Evolutionary conservation across 2,888 invertebrate species (phyloP).

Genomic region (Mimumesa dahlbomi): DNA sequence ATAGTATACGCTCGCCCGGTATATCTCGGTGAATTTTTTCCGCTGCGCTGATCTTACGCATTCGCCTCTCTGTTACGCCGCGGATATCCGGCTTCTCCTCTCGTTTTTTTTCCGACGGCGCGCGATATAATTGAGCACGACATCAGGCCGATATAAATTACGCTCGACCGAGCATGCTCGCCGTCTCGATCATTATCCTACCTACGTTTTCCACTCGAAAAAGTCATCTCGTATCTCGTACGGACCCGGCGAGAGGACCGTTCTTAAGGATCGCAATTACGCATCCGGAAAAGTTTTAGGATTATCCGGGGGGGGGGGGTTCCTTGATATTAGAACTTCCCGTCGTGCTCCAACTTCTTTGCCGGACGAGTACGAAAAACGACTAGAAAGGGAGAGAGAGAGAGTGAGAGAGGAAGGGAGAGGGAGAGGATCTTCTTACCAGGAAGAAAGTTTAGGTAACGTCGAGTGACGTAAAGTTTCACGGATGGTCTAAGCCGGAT

Average conservation of each 20-base stretch:
- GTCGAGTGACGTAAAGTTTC: slow-evolving; percentile 23
- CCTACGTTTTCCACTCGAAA: slow-evolving; percentile 12
- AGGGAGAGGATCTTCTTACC: background rate
- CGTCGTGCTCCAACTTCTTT: slow-evolving; percentile 26
- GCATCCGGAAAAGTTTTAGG: slow-evolving; percentile 37
- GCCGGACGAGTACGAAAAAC: slow-evolving; percentile 15
- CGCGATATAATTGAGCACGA: slow-evolving; percentile 9
- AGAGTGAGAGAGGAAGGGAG: background rate
- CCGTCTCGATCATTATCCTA: slow-evolving; percentile 25
- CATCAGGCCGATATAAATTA: slow-evolving; percentile 4
- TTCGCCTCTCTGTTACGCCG: slow-evolving; percentile 4
- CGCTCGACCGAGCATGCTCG: slow-evolving; percentile 6
- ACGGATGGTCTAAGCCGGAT: slow-evolving; percentile 43
- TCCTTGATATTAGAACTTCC: slow-evolving; percentile 32
- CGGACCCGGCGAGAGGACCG: background rate
- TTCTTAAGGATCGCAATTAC: slow-evolving; percentile 37
- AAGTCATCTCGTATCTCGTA: slow-evolving; percentile 3
- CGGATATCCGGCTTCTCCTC: background rate
- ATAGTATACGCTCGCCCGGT: too few species aligned
- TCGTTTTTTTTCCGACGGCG: background rate
- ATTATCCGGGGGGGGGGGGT: slow-evolving; percentile 38
- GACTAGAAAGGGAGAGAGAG: background rate
- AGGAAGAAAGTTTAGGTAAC: slow-evolving; percentile 30
- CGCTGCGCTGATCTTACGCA: slow-evolving; percentile 13
- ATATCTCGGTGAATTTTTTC: background rate